phyloP scores from a whole-genome alignment of 2,113 vertebrate genomes.

The Anolis sagrei region DNA sequence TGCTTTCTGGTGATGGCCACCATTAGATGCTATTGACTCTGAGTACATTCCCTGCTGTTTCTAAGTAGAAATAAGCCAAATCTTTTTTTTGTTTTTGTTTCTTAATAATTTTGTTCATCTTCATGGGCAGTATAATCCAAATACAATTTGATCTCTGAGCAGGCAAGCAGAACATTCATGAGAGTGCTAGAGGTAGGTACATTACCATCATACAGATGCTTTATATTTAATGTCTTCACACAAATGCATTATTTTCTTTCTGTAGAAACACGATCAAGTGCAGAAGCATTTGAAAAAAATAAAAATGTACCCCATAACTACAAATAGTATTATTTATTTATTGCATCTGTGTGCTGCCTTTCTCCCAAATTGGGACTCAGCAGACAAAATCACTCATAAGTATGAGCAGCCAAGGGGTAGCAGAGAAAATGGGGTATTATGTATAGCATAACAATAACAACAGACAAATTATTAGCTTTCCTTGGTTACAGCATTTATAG shows the following conservation, averaged over 20 bases:
- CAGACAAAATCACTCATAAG: too few relatives aligned
- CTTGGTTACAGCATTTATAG: too few relatives aligned
- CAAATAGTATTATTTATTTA: too few relatives aligned
- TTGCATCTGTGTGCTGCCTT: too few relatives aligned
- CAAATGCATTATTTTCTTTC: neutral
- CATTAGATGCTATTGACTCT: conserved; percentile 19
- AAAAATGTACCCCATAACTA: neutral
- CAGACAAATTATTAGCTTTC: too few relatives aligned
- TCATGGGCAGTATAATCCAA: conserved; percentile 19
- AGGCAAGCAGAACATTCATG: neutral
- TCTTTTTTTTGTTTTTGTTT: neutral
- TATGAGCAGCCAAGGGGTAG: too few relatives aligned
- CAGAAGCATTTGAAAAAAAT: neutral
- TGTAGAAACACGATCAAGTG: neutral
- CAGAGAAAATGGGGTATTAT: too few relatives aligned
- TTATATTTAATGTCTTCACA: neutral
- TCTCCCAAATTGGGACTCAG: too few relatives aligned
- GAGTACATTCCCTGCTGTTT: conserved; percentile 16
- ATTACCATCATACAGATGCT: neutral
- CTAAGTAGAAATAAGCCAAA: neutral
- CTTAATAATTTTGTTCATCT: neutral
- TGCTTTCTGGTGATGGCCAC: conserved; percentile 18
- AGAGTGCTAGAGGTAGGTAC: neutral
- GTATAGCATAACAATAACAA: too few relatives aligned
- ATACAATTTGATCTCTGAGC: conserved; percentile 20